phyloP scores from a whole-genome alignment of 2,113 vertebrate genomes.

The Egretta garzetta region DNA sequence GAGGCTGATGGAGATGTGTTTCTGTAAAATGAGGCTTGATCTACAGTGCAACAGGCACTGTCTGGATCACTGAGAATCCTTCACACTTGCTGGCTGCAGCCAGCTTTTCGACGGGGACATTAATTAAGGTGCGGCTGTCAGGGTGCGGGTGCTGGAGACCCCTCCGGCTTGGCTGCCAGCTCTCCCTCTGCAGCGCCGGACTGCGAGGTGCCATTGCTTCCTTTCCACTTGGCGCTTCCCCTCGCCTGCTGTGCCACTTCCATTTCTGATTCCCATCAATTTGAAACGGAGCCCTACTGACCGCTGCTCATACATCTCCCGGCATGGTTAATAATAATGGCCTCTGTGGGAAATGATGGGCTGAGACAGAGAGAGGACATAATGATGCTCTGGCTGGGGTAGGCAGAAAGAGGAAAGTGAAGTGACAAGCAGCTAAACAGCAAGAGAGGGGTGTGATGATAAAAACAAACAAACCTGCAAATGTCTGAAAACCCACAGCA shows the following conservation, averaged over 20 bases:
- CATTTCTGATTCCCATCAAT: constrained; percentile 54
- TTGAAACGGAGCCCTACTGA: constrained; percentile 57
- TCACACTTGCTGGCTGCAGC: not conserved
- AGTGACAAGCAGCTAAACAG: constrained; percentile 66
- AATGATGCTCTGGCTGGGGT: constrained; percentile 29
- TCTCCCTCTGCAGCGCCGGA: not conserved
- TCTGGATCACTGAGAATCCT: constrained; percentile 36
- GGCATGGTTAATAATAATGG: constrained; percentile 55
- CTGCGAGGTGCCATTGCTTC: not conserved
- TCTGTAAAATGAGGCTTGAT: constrained; percentile 61
- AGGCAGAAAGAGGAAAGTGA: constrained; percentile 31
- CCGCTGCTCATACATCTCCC: constrained; percentile 24
- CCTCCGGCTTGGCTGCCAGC: not conserved
- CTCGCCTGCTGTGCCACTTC: constrained; percentile 25
- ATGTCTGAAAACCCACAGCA: constrained; percentile 21
- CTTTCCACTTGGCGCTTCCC: not conserved
- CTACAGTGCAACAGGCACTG: constrained; percentile 14
- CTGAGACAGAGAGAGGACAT: constrained; percentile 52
- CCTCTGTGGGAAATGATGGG: constrained; percentile 54
- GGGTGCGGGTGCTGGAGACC: not conserved
- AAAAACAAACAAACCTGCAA: constrained; percentile 59
- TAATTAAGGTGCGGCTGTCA: constrained; percentile 8
- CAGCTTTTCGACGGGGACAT: accelerated
- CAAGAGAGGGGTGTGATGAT: constrained; percentile 36
- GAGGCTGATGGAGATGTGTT: constrained; percentile 24